Conservation (phyloP, 2,797 vertebrate genomes). For the Botia almorhae region DNA sequence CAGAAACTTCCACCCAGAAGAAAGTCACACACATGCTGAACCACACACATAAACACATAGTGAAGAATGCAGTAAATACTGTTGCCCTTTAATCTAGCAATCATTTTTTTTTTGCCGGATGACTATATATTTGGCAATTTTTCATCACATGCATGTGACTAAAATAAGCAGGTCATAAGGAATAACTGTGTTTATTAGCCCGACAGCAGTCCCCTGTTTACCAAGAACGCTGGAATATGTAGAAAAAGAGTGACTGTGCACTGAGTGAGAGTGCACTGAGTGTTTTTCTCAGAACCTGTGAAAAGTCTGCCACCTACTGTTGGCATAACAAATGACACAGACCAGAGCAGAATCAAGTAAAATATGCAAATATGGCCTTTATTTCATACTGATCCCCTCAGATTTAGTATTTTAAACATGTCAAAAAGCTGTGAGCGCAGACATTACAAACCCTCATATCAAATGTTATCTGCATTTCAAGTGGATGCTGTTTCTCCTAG, state of each 20-base stretch:
- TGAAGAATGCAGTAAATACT: too few species aligned
- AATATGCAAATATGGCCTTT: not conserved
- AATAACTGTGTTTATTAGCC: too few species aligned
- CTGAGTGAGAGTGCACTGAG: not conserved
- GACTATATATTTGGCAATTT: too few species aligned
- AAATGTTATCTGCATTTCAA: not conserved
- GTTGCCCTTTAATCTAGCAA: too few species aligned
- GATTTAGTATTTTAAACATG: not conserved
- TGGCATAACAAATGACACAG: not conserved
- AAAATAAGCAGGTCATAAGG: too few species aligned
- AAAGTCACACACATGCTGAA: not conserved
- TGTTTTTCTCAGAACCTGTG: conserved; percentile 16
- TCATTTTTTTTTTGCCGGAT: too few species aligned
- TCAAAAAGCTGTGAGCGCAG: not conserved
- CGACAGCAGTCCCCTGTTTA: not conserved
- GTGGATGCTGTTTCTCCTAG: too few species aligned
- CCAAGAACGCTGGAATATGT: not conserved
- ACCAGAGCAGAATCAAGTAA: not conserved
- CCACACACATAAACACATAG: too few species aligned
- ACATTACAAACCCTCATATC: not conserved
- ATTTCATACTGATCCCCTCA: not conserved
- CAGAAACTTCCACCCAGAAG: conserved; percentile 39
- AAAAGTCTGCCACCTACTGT: conserved; percentile 37
- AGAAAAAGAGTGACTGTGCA: not conserved
- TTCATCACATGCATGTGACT: too few species aligned